Conservation (phyloP, 2,113 vertebrate species). For the Melanerpes formicivorus region DNA sequence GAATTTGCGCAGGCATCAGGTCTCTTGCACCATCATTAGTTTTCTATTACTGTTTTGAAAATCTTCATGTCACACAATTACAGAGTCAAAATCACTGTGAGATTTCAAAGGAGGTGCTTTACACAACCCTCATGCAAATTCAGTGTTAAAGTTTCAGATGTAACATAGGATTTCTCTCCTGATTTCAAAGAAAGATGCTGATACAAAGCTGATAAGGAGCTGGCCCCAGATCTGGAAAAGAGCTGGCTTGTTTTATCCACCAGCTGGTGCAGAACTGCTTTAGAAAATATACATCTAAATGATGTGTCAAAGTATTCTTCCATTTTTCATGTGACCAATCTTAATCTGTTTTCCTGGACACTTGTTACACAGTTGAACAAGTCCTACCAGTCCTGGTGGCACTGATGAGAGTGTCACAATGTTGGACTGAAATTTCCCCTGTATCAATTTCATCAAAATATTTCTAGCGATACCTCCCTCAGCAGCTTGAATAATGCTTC, state of each 20-base stretch:
- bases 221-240: background rate
- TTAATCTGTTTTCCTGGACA: background rate
- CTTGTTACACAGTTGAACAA: conserved; percentile 17
- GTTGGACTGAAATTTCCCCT: background rate
- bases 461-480: background rate
- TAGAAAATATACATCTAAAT: background rate
- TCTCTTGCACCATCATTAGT: background rate
- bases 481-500: background rate
- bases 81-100: background rate
- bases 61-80: background rate
- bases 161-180: background rate
- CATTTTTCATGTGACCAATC: conserved; percentile 14
- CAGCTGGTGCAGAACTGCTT: background rate
- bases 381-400: background rate
- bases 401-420: background rate
- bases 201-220: background rate
- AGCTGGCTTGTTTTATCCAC: background rate
- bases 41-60: background rate
- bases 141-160: background rate
- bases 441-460: background rate
- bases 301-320: background rate
- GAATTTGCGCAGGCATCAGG: background rate
- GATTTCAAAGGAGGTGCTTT: background rate
- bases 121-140: background rate
- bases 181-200: background rate